Conservation (phyloP, 2,113 vertebrate species). For the Planiliza haematocheilus region DNA sequence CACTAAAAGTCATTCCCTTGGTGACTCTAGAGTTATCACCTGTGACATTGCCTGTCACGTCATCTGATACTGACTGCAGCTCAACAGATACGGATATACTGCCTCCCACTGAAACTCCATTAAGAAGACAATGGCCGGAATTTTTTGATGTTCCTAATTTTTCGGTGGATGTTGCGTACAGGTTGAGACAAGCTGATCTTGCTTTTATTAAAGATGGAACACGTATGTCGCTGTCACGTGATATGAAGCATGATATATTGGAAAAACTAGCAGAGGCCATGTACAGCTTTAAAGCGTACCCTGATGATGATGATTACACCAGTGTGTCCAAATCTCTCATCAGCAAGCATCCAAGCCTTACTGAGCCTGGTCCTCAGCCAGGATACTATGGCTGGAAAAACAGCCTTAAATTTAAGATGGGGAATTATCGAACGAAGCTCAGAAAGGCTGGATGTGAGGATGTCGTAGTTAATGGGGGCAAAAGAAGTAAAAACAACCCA, state of each 20-base stretch:
- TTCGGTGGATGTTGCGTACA: conserved; percentile 5
- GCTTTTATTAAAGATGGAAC: neutral
- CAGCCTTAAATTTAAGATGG: conserved; percentile 20
- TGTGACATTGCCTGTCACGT: too few relatives aligned
- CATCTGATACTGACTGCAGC: too few relatives aligned
- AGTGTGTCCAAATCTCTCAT: conserved; percentile 6
- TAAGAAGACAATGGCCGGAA: neutral
- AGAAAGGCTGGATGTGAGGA: neutral
- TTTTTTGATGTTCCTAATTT: conserved; percentile 4
- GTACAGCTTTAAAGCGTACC: neutral
- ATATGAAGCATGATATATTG: conserved; percentile 12
- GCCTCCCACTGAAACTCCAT: too few relatives aligned
- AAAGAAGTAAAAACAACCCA: conserved; percentile 1
- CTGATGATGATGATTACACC: conserved; percentile 9
- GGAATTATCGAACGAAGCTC: neutral
- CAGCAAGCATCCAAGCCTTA: neutral
- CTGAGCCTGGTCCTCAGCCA: neutral
- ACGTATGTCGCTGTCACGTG: neutral
- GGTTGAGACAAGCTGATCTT: neutral
- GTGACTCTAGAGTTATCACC: too few relatives aligned
- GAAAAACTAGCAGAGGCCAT: neutral
- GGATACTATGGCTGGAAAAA: conserved; percentile 8
- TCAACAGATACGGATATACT: too few relatives aligned
- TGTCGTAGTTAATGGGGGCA: neutral
- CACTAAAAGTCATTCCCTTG: too few relatives aligned